These are phyloP conservation scores for Hetaerina titia DNA, from an alignment of 2,888 invertebrate genomes.

Conservation along the genomic window DNA sequence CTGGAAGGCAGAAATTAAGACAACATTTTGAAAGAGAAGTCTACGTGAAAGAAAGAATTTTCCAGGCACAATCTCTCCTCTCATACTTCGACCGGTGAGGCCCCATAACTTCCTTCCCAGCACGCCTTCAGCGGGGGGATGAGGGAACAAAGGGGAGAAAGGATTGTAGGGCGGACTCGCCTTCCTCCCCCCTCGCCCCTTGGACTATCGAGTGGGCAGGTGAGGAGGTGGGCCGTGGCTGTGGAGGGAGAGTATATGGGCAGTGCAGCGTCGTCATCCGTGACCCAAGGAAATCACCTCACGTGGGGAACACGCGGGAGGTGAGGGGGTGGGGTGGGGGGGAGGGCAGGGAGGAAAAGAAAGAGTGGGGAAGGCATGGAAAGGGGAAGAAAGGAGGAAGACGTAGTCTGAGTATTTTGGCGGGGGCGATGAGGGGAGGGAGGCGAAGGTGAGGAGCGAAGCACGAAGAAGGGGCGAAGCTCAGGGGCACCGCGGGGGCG, in stretches of 20 bases:
- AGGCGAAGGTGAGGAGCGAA: not conserved
- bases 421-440: too few relatives aligned
- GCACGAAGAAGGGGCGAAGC: not conserved
- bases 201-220: slow-evolving; percentile 24
- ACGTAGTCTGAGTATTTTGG: not conserved
- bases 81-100: not conserved
- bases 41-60: not conserved
- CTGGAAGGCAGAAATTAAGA: too few relatives aligned
- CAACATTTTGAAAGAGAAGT: too few relatives aligned
- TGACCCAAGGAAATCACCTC: slow-evolving; percentile 31
- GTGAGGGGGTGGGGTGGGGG: not conserved
- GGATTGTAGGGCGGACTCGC: not conserved
- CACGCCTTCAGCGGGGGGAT: not conserved
- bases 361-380: not conserved
- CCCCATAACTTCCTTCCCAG: not conserved
- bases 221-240: not conserved
- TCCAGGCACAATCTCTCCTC: not conserved
- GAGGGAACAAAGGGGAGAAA: not conserved
- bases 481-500: not conserved
- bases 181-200: not conserved
- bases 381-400: not conserved
- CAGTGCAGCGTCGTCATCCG: not conserved
- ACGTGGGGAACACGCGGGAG: not conserved
- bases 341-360: not conserved
- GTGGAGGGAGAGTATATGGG: not conserved